These are phyloP conservation scores for Fulmarus glacialis DNA, from an alignment of 2,113 vertebrate species.

Conservation along the genomic window DNA sequence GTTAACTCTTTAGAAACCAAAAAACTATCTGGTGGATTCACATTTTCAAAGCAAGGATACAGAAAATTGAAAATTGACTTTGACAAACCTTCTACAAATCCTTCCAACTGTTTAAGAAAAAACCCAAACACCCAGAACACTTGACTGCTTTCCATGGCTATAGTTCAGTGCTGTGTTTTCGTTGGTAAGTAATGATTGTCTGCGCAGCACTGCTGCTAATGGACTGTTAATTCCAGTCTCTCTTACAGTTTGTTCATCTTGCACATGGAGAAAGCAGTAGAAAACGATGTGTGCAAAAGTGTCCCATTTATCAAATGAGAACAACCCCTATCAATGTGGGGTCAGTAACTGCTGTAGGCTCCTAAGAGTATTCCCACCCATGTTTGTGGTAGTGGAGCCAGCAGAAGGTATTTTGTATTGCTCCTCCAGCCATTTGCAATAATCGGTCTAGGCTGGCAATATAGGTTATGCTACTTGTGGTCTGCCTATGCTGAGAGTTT, in stretches of 20 bases:
- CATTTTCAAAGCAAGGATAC: not conserved
- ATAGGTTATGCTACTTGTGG: not conserved
- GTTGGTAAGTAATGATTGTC: accelerated
- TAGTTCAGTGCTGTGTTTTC: not conserved
- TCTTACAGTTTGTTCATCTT: not conserved
- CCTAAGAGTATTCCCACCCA: not conserved
- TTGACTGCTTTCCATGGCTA: not conserved
- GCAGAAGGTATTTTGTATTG: not conserved
- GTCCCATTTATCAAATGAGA: not conserved
- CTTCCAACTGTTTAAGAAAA: not conserved
- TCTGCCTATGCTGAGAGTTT: not conserved
- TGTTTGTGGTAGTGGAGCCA: not conserved
- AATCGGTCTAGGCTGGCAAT: not conserved
- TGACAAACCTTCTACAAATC: not conserved
- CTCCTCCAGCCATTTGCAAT: not conserved
- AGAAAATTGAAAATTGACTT: not conserved
- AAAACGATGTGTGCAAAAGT: not conserved
- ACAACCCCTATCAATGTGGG: not conserved
- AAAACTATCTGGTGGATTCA: not conserved
- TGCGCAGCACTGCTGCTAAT: not conserved
- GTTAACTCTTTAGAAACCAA: constrained; percentile 28
- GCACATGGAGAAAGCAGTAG: not conserved
- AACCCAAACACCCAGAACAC: not conserved
- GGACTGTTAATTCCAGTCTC: not conserved
- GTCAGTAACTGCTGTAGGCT: not conserved